phyloP scores from a whole-genome alignment of 2,888 invertebrate genomes.

The Caenorhabditis auriculariae region DNA sequence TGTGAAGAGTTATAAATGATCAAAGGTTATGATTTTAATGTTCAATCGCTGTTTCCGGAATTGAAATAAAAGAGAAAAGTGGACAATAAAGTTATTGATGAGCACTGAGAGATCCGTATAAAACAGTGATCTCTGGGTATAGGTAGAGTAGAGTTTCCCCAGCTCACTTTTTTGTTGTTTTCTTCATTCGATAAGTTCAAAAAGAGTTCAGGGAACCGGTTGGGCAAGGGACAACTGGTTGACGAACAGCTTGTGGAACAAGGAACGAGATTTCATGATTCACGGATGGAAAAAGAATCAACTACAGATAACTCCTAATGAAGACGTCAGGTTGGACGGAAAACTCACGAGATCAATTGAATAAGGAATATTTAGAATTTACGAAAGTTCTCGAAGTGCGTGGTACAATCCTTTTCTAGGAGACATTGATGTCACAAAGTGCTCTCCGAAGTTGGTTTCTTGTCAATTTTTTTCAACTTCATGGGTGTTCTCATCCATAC shows the following conservation, averaged over 20 bases:
- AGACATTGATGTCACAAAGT: conserved; percentile 9
- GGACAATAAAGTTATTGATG: too few relatives aligned
- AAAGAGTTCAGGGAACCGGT: conserved; percentile 30
- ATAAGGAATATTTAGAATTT: neutral
- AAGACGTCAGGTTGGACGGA: neutral
- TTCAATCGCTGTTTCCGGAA: too few relatives aligned
- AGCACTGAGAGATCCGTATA: too few relatives aligned
- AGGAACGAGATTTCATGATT: conserved; percentile 26
- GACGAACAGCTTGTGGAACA: conserved; percentile 21
- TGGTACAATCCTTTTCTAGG: conserved; percentile 21
- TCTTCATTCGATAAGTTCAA: too few relatives aligned
- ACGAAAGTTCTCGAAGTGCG: neutral
- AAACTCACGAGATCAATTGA: neutral
- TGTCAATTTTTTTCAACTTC: too few relatives aligned
- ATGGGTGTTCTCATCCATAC: too few relatives aligned
- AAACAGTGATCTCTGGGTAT: too few relatives aligned
- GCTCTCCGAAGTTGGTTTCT: conserved; percentile 6
- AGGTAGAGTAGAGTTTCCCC: too few relatives aligned
- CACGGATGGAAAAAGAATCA: conserved; percentile 26
- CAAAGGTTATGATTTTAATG: neutral
- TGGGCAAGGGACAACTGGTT: conserved; percentile 33
- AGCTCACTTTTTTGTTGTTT: too few relatives aligned
- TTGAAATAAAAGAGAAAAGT: too few relatives aligned
- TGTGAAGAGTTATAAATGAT: neutral
- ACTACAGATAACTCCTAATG: neutral